Percentiles rank a stretch among this genome's conserved stretches.
Evolutionary conservation across 2,797 vertebrate species (phyloP).

Genomic region (Phataginus tricuspis): DNA sequence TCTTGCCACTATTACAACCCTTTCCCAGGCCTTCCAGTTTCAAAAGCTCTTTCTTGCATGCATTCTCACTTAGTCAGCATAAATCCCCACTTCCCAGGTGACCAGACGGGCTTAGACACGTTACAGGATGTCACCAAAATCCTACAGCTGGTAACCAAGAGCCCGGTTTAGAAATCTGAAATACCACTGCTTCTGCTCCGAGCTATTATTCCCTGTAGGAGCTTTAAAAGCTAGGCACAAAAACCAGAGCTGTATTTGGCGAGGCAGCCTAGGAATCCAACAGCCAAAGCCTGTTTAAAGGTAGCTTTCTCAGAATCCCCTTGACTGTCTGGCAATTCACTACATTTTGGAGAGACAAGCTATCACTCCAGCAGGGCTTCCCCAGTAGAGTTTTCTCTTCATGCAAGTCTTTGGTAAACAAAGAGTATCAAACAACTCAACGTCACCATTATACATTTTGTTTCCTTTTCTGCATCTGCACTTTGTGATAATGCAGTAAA

Average conservation of each 20-base stretch:
- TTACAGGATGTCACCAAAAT: not conserved
- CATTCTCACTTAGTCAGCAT: not conserved
- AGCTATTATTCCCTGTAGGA: not conserved
- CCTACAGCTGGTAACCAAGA: too few species aligned
- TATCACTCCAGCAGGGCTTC: accelerated
- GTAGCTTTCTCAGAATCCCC: not conserved
- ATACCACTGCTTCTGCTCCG: too few species aligned
- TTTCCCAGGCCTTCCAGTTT: too few species aligned
- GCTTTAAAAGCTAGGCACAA: not conserved
- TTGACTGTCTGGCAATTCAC: accelerated
- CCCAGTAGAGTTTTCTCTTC: not conserved
- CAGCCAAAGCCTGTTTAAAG: not conserved
- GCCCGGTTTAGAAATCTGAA: not conserved
- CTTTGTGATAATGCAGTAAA: not conserved
- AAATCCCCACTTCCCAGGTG: not conserved
- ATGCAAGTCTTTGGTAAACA: not conserved
- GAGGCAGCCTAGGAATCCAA: too few species aligned
- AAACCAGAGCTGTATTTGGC: not conserved
- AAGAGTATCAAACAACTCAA: not conserved
- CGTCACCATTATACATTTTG: not conserved
- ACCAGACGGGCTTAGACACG: not conserved
- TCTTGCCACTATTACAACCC: accelerated
- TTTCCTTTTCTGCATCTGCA: not conserved
- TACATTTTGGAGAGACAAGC: not conserved
- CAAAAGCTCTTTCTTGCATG: not conserved